A percentile compares a stretch with the other conserved stretches of the same genome.
Conservation (phyloP, 2,888 invertebrate species). For the Cancer borealis region DNA sequence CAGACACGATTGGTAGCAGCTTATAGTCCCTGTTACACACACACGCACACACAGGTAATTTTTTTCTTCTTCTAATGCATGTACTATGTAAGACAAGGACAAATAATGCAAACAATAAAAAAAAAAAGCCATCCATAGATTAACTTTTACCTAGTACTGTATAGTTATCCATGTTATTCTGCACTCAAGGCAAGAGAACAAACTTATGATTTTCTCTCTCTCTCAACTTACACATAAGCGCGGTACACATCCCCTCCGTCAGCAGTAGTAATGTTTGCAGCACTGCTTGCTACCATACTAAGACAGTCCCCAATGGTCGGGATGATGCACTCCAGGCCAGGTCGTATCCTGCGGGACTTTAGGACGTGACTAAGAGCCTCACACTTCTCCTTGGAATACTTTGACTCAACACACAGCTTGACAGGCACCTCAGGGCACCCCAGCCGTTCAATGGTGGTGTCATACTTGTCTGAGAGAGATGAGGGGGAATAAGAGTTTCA, state of each 20-base stretch:
- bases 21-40: constrained; percentile 81
- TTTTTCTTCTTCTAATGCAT: neutral
- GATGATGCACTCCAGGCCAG: constrained; percentile 88
- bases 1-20: constrained; percentile 84
- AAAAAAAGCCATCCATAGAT: neutral
- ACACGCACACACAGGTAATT: neutral
- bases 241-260: constrained; percentile 70
- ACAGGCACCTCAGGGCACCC: constrained; percentile 79
- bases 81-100: neutral
- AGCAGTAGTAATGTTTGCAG: constrained; percentile 85
- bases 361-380: constrained; percentile 86
- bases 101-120: neutral
- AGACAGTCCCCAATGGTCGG: constrained; percentile 86
- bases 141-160: neutral
- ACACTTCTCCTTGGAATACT: constrained; percentile 88
- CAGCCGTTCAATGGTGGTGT: constrained; percentile 79
- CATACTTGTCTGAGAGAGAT: constrained; percentile 79
- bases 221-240: constrained; percentile 63
- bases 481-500: neutral
- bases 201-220: neutral
- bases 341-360: constrained; percentile 89
- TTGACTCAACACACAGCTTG: constrained; percentile 85
- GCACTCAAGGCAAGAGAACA: too few relatives aligned
- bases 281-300: constrained; percentile 86
- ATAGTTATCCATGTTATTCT: neutral